Conservation (phyloP, 2,797 vertebrate species). For the Manis javanica region DNA sequence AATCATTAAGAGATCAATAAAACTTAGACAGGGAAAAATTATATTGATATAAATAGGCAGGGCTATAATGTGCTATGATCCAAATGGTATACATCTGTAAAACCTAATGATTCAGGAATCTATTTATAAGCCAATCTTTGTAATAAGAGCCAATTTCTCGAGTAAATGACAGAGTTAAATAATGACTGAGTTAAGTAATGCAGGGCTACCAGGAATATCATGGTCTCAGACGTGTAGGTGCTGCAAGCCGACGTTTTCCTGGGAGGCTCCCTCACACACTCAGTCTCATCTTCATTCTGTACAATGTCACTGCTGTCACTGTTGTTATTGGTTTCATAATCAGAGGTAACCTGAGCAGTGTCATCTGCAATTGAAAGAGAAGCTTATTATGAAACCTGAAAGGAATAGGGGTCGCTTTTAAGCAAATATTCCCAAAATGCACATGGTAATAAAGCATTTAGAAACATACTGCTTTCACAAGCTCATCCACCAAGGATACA, state of each 20-base stretch:
- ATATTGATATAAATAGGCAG: neutral
- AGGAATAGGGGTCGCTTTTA: neutral
- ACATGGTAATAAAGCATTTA: neutral
- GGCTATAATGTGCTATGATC: neutral
- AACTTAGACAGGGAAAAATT: neutral
- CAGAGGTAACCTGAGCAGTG: constrained; percentile 92
- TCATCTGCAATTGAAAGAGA: constrained; percentile 89
- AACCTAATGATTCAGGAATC: neutral
- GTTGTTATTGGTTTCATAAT: constrained; percentile 98
- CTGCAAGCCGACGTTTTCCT: constrained; percentile 82
- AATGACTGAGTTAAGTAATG: neutral
- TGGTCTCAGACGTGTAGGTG: constrained; percentile 86
- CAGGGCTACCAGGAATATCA: constrained; percentile 84
- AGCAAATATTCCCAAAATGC: neutral
- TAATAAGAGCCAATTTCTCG: neutral
- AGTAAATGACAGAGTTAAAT: neutral
- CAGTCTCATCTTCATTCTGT: constrained; percentile 92
- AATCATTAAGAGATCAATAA: neutral
- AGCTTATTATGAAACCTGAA: constrained; percentile 38
- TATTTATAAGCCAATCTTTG: neutral
- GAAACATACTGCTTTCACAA: neutral
- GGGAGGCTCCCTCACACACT: constrained; percentile 86
- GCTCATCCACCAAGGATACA: neutral
- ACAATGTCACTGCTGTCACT: constrained; percentile 96
- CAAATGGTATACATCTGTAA: neutral